A percentile compares a stretch with the other conserved stretches of the same genome.
Evolutionary conservation across 1,140 invertebrate species (phyloP).

Genomic region (Drosophila grimshawi): DNA sequence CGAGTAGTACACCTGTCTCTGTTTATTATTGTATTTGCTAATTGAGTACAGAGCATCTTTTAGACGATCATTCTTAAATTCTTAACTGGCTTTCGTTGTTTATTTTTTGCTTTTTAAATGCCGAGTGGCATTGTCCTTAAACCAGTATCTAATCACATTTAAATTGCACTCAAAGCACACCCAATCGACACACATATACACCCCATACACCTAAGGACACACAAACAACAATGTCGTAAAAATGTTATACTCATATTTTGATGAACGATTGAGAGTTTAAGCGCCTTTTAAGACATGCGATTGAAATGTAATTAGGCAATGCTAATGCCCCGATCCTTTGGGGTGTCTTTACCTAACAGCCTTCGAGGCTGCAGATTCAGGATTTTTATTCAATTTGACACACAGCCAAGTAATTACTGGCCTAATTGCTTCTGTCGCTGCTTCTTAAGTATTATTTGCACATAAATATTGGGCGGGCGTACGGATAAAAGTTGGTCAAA

Average conservation of each 20-base stretch:
- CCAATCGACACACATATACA: slow-evolving; percentile 23
- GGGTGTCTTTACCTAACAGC: slow-evolving; percentile 2
- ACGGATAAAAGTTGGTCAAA: slow-evolving; percentile 33
- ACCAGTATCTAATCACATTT: slow-evolving; percentile 75
- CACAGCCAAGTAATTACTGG: slow-evolving; percentile 51
- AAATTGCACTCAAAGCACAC: slow-evolving; percentile 64
- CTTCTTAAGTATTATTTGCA: slow-evolving; percentile 14
- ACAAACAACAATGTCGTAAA: background rate
- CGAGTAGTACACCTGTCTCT: too few relatives aligned
- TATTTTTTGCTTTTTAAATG: slow-evolving; percentile 11
- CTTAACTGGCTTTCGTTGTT: background rate
- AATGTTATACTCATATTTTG: slow-evolving; percentile 31
- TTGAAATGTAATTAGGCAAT: slow-evolving; percentile 81
- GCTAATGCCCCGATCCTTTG: slow-evolving; percentile 59
- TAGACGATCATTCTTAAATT: background rate
- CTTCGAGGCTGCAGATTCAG: background rate
- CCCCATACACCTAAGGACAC: background rate
- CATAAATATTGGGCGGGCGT: slow-evolving; percentile 1
- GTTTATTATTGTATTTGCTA: too few relatives aligned
- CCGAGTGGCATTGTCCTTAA: slow-evolving; percentile 41
- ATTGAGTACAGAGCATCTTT: background rate
- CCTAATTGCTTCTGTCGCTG: slow-evolving; percentile 48
- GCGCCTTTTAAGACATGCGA: slow-evolving; percentile 65
- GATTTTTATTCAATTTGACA: slow-evolving; percentile 36
- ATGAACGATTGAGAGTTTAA: slow-evolving; percentile 59